Evolutionary conservation across 2,797 vertebrate genomes (phyloP).

Genomic region (Malurus splendens): DNA sequence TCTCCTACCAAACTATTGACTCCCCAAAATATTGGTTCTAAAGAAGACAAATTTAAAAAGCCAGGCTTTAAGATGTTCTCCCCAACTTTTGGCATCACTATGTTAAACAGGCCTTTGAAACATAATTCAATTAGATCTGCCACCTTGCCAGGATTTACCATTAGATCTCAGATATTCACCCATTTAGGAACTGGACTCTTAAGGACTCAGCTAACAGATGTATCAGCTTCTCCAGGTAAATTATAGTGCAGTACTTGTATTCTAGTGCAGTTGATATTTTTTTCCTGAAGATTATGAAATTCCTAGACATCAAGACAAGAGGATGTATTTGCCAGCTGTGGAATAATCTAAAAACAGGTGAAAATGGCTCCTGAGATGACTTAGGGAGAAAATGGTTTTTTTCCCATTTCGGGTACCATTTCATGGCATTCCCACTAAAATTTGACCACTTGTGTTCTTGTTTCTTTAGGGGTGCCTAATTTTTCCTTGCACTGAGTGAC

Average conservation of each 20-base stretch:
- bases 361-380: background rate
- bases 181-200: background rate
- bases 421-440: background rate
- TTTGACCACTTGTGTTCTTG: background rate
- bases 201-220: background rate
- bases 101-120: background rate
- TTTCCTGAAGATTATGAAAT: background rate
- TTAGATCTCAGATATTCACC: background rate
- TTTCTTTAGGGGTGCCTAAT: background rate
- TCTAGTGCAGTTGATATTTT: background rate
- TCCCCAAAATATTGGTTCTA: background rate
- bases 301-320: background rate
- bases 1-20: background rate
- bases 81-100: background rate
- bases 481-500: background rate
- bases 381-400: background rate
- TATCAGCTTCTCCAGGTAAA: background rate
- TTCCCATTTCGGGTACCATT: background rate
- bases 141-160: background rate
- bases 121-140: background rate
- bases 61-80: background rate
- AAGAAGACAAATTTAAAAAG: background rate
- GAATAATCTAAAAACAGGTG: background rate
- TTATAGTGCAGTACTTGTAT: background rate
- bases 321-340: background rate